Conservation (phyloP, 2,797 vertebrate species). For the Poecile montanus region DNA sequence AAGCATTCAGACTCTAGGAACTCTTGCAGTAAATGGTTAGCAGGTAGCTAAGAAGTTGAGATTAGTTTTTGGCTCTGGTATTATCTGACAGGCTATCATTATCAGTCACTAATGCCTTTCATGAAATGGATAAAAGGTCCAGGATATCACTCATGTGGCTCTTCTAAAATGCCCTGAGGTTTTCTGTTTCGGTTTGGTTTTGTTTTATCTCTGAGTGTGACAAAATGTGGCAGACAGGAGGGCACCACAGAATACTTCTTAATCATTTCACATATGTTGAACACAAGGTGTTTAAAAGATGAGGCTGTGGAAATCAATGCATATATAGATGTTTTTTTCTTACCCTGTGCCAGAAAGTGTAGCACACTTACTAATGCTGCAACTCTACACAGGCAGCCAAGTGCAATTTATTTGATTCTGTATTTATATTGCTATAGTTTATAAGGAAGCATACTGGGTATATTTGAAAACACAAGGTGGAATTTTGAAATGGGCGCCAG, state of each 20-base stretch:
- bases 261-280: slow-evolving; percentile 39
- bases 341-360: neutral
- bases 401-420: neutral
- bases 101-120: slow-evolving; percentile 40
- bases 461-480: neutral
- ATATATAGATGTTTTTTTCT: neutral
- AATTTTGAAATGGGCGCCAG: neutral
- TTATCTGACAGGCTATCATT: slow-evolving; percentile 38
- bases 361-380: neutral
- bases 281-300: slow-evolving; percentile 45
- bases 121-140: slow-evolving; percentile 35
- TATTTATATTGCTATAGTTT: neutral
- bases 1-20: slow-evolving; percentile 20
- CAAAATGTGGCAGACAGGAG: slow-evolving; percentile 41
- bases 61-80: slow-evolving; percentile 34
- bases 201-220: slow-evolving; percentile 61
- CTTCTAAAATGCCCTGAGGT: slow-evolving; percentile 42
- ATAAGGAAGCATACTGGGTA: neutral
- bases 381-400: neutral
- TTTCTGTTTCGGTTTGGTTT: neutral
- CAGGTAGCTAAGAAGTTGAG: slow-evolving; percentile 14
- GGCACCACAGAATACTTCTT: neutral
- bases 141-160: slow-evolving; percentile 26
- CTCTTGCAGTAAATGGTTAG: slow-evolving; percentile 23
- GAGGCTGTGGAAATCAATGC: neutral